Percentiles rank a stretch among this genome's conserved stretches.
Conservation (phyloP, 92 coral and sea anemone species). For the Siderastrea radians region DNA sequence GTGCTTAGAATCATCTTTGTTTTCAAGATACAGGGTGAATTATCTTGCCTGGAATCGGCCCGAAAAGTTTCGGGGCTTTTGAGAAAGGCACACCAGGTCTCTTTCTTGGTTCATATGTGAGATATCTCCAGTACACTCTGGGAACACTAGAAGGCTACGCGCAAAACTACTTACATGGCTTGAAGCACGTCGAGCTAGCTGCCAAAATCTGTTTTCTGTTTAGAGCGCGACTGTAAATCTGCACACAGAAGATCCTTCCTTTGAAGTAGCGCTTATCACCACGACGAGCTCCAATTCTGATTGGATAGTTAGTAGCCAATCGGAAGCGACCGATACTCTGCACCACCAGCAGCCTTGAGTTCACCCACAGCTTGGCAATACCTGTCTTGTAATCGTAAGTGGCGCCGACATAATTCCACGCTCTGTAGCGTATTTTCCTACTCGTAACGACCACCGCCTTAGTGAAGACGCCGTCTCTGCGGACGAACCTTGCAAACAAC, state of each 20-base stretch:
- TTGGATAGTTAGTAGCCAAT: constrained; percentile 77
- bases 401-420: constrained; percentile 79
- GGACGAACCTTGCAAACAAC: constrained; percentile 70
- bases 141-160: not conserved
- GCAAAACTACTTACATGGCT: constrained; percentile 37
- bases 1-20: no score
- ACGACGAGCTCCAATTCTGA: constrained; percentile 69
- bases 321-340: constrained; percentile 72
- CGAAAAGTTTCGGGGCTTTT: no score
- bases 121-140: no score
- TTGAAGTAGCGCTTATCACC: constrained; percentile 79
- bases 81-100: no score
- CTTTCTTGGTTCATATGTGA: no score
- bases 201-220: constrained; percentile 55
- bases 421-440: constrained; percentile 66
- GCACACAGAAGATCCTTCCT: constrained; percentile 76
- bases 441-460: constrained; percentile 57
- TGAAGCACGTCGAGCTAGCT: constrained; percentile 76
- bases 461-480: constrained; percentile 70
- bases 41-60: no score
- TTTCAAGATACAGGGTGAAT: not conserved
- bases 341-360: constrained; percentile 58
- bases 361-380: constrained; percentile 75
- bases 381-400: constrained; percentile 77
- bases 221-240: constrained; percentile 76